A percentile compares a stretch with the other conserved stretches of the same genome.
phyloP scores from a whole-genome alignment of 2,797 vertebrate genomes.

The Staurois parvus region DNA sequence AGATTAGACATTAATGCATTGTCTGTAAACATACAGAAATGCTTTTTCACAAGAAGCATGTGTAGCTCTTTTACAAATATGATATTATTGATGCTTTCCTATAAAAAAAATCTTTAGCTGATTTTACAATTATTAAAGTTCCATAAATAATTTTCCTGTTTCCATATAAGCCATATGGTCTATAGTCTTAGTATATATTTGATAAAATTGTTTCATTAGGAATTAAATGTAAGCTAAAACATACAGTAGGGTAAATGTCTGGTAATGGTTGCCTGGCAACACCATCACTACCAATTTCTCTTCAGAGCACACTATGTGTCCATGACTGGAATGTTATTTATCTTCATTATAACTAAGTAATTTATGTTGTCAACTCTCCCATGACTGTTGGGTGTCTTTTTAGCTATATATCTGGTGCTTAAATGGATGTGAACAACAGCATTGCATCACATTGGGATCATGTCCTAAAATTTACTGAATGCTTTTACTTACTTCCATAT shows the following conservation, averaged over 20 bases:
- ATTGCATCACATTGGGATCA: conserved; percentile 59
- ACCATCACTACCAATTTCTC: conserved; percentile 69
- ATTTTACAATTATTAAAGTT: neutral
- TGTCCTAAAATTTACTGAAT: neutral
- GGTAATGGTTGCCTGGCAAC: conserved; percentile 82
- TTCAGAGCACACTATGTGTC: conserved; percentile 62
- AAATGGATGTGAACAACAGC: conserved; percentile 62
- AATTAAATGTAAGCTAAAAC: conserved; percentile 35
- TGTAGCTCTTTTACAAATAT: neutral
- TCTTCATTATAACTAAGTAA: conserved; percentile 78
- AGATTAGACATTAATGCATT: neutral
- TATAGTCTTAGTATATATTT: neutral
- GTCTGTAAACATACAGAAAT: neutral
- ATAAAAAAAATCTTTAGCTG: neutral
- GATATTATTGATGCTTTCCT: neutral
- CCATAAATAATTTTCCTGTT: neutral
- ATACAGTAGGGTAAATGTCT: conserved; percentile 21
- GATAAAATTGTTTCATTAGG: conserved; percentile 23
- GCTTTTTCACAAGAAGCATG: too few relatives aligned
- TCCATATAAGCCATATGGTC: neutral
- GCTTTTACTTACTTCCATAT: too few relatives aligned
- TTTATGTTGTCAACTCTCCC: conserved; percentile 74
- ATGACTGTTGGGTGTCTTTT: conserved; percentile 71
- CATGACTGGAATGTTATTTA: conserved; percentile 72
- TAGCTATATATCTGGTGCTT: conserved; percentile 71